Evolutionary conservation across 2,888 invertebrate genomes (phyloP), one percentile per base, ranked within the genome.

Genomic region (Leptinotarsa juncta): DNA sequence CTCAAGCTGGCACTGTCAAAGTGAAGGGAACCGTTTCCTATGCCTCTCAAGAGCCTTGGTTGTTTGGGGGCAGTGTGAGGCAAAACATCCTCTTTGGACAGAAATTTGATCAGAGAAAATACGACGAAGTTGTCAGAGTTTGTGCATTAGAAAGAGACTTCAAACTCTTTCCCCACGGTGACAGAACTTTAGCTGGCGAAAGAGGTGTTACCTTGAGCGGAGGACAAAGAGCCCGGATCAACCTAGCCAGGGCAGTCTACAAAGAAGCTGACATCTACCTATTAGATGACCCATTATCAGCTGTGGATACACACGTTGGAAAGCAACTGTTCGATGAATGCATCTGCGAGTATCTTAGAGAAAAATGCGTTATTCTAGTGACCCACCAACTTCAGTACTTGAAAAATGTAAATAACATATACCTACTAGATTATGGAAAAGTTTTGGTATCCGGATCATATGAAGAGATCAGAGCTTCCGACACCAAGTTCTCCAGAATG

Each of bases 51-150:
- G 94, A 96, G 84, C 94, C 96, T 0, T 97, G 96, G 96, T 85
- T 94, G 0, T 94, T 94, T 82, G 92, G 92, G 73, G 93, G 92
- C 96, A 84, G 95, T 78, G 92, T 98, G 0, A 90, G 95, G n/a
- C 96, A 97, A 83, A 98, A 98, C 87, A 96, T 98, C 79, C 87
- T 96, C 2, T 98, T 98, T 87, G 97, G 97, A 0, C 92, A 91
- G 84, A 89, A 90, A 79, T 93, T 91, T 91, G 93, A 93, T 80
- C 89, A 91, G 48, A 90, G 91, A 42, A 90, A 91, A 20, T 94
- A 90, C 86, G 94, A 90, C 86, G 89, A 91, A 75, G 93, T 92
- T 50, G 88, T 96, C 2, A 90, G 91, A 62, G 92, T 92, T 0
- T 94, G 94, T 83, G 93, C 94, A 3, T 89, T 94, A 68, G 91